Conservation (phyloP, 2,113 vertebrate species). For the Anas platyrhynchos region DNA sequence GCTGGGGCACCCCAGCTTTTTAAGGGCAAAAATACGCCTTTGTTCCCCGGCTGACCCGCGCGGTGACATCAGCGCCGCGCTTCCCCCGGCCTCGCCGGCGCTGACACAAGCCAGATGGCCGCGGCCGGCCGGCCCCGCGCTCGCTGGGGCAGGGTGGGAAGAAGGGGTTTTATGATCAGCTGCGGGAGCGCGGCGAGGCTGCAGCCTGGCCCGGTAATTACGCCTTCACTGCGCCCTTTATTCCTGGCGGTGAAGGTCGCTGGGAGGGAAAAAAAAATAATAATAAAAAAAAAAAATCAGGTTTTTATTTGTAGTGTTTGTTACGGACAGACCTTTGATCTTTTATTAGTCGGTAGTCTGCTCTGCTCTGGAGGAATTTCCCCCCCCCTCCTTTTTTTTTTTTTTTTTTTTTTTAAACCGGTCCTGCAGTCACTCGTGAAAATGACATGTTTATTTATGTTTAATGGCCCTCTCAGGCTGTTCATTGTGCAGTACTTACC, state of each 20-base stretch:
- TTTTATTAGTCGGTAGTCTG: constrained; percentile 57
- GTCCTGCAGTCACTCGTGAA: constrained; percentile 51
- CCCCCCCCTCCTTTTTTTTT: background rate
- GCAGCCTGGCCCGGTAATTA: constrained; percentile 80
- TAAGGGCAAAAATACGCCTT: constrained; percentile 73
- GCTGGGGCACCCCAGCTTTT: constrained; percentile 47
- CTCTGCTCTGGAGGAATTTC: constrained; percentile 15
- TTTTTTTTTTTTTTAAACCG: background rate
- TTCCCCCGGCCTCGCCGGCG: constrained; percentile 70
- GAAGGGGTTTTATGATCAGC: constrained; percentile 76
- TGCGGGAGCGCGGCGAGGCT: constrained; percentile 68
- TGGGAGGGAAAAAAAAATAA: background rate
- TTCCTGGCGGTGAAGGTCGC: constrained; percentile 57
- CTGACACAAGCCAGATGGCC: constrained; percentile 83
- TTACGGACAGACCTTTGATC: constrained; percentile 34
- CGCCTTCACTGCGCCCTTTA: constrained; percentile 61
- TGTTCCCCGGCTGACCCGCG: constrained; percentile 73
- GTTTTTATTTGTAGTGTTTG: constrained; percentile 61
- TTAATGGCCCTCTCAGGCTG: constrained; percentile 47
- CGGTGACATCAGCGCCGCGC: constrained; percentile 74
- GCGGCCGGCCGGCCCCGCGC: constrained; percentile 73
- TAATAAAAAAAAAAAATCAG: background rate
- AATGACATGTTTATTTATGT: constrained; percentile 61
- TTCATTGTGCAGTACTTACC: constrained; percentile 15
- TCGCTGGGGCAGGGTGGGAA: constrained; percentile 76